These are phyloP conservation scores for Asbolus verrucosus DNA, from an alignment of 1,140 invertebrate species.

Conservation along the genomic window DNA sequence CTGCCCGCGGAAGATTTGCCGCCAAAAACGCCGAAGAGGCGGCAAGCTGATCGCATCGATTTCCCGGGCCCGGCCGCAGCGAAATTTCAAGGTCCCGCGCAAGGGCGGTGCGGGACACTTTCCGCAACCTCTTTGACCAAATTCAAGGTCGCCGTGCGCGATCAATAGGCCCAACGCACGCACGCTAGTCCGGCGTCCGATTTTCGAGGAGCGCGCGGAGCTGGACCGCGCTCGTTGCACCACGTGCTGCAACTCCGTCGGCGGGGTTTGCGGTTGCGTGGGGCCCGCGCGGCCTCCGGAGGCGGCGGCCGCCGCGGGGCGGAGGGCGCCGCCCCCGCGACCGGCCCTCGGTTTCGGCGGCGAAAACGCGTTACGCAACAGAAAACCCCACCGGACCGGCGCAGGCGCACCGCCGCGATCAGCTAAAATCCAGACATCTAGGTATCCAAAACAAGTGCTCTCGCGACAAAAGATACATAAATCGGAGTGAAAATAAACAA, in stretches of 20 bases:
- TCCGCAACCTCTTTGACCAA: conserved; percentile 47
- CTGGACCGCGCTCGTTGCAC: conserved; percentile 26
- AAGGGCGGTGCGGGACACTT: conserved; percentile 54
- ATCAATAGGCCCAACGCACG: conserved; percentile 55
- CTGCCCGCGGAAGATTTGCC: too few species aligned
- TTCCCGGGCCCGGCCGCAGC: conserved; percentile 14
- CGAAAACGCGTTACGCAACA: conserved; percentile 36
- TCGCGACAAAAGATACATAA: conserved; percentile 54
- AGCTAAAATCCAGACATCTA: conserved; percentile 56
- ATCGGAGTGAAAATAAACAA: conserved; percentile 47
- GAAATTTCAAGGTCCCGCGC: conserved; percentile 58
- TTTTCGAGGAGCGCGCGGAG: conserved; percentile 2
- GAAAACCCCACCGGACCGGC: conserved; percentile 40
- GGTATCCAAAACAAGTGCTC: conserved; percentile 61
- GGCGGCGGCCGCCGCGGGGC: background rate
- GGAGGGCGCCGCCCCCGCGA: background rate
- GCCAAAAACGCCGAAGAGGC: too few species aligned
- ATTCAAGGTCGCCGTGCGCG: conserved; percentile 57
- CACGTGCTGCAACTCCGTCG: conserved; percentile 43
- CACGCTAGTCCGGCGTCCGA: conserved; percentile 9
- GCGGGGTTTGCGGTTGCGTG: conserved; percentile 41
- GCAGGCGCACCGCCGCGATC: conserved; percentile 47
- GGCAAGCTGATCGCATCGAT: conserved; percentile 19
- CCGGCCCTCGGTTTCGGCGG: conserved; percentile 1
- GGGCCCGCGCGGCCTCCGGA: background rate